phyloP scores from a whole-genome alignment of 2,797 vertebrate genomes.

The Poecilia picta region DNA sequence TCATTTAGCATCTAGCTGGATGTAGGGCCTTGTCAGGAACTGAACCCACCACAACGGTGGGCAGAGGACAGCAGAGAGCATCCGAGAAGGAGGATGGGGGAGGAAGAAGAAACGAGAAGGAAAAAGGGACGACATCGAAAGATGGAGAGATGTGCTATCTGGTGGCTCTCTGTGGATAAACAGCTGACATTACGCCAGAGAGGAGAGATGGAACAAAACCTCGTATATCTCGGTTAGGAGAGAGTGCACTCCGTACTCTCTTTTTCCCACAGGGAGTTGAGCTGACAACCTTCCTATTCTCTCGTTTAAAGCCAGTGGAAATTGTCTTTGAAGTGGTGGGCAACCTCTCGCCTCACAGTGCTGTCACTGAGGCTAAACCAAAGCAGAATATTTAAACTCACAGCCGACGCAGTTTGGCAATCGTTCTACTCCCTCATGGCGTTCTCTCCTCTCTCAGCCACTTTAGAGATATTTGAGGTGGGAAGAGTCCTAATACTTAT shows the following conservation, averaged over 20 bases:
- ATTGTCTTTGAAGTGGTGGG: conserved; percentile 44
- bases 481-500: conserved; percentile 56
- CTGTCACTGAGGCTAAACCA: conserved; percentile 34
- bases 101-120: not conserved
- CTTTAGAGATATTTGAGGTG: conserved; percentile 58
- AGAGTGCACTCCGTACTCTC: not conserved
- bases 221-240: conserved; percentile 6
- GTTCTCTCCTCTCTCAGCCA: conserved; percentile 58
- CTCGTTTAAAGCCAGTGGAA: conserved; percentile 29
- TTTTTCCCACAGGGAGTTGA: conserved; percentile 31
- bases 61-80: conserved; percentile 33
- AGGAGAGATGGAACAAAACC: not conserved
- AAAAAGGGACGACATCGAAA: conserved; percentile 20
- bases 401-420: conserved; percentile 45
- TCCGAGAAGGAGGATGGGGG: conserved; percentile 24
- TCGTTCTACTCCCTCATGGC: conserved; percentile 39
- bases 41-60: conserved; percentile 60
- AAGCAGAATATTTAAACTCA: conserved; percentile 60
- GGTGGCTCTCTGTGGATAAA: conserved; percentile 24
- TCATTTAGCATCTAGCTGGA: conserved; percentile 74
- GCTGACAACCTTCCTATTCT: conserved; percentile 36
- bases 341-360: conserved; percentile 27
- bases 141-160: conserved; percentile 39
- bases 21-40: conserved; percentile 76
- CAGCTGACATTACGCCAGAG: conserved; percentile 8